Conservation (phyloP, 2,797 vertebrate species). For the Cuculus canorus region DNA sequence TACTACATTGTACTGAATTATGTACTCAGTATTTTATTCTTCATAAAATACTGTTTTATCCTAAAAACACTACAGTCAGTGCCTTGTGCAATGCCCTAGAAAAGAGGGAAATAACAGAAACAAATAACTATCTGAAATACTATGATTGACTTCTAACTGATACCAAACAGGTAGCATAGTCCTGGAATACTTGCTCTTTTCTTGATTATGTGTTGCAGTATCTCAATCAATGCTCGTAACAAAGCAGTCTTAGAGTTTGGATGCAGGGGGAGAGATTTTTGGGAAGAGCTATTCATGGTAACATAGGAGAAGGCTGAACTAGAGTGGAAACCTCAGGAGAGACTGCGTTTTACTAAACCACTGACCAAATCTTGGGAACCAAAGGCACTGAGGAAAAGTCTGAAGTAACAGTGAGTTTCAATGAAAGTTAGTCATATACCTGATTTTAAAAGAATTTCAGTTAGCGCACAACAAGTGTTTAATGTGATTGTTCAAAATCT, state of each 20-base stretch:
- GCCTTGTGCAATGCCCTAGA: background rate
- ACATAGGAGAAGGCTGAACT: background rate
- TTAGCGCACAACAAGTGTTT: background rate
- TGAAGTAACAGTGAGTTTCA: background rate
- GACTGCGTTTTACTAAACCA: background rate
- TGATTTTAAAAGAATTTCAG: background rate
- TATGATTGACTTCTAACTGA: background rate
- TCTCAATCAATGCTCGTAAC: background rate
- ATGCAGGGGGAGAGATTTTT: background rate
- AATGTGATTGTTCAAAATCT: background rate
- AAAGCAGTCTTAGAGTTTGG: background rate
- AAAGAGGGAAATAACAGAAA: background rate
- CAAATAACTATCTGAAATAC: background rate
- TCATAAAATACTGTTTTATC: background rate
- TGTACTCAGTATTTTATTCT: background rate
- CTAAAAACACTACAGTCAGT: background rate
- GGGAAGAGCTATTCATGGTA: background rate
- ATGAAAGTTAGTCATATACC: background rate
- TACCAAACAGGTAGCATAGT: background rate
- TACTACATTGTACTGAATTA: background rate
- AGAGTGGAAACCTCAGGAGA: background rate
- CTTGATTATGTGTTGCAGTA: background rate
- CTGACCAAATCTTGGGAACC: background rate
- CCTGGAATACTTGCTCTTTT: background rate
- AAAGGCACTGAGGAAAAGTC: background rate